Evolutionary conservation across 1,140 invertebrate species (phyloP).

Genomic region (Diorhabda sublineata): DNA sequence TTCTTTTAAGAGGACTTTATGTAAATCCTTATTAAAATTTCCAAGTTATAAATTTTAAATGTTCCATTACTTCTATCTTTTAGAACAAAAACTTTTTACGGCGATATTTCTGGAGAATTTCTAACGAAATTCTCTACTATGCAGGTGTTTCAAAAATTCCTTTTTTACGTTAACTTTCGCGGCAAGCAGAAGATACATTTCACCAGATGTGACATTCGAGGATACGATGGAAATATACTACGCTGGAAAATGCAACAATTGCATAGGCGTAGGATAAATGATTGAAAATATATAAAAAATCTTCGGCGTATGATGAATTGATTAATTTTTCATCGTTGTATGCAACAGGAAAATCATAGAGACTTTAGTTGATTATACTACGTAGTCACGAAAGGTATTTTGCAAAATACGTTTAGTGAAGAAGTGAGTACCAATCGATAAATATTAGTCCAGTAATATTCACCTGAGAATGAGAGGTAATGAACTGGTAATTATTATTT

Average conservation of each 20-base stretch:
- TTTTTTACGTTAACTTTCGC: neutral
- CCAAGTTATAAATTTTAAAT: conserved; percentile 1
- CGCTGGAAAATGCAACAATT: neutral
- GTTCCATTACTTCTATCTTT: neutral
- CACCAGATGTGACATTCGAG: neutral
- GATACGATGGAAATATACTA: conserved; percentile 2
- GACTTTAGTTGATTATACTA: no score
- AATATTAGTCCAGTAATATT: no score
- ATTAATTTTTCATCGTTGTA: no score
- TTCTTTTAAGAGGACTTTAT: neutral
- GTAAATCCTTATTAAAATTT: conserved; percentile 1
- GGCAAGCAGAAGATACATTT: neutral
- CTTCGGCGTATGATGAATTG: no score
- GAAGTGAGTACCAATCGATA: no score
- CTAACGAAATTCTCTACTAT: neutral
- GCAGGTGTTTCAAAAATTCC: neutral
- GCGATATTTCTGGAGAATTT: neutral
- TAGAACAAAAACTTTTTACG: neutral
- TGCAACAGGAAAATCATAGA: no score
- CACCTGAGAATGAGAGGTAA: no score
- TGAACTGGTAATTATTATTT: no score
- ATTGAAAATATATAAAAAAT: no score
- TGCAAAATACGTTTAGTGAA: no score
- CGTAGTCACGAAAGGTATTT: no score
- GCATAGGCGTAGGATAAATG: neutral